Percentiles rank a stretch among this genome's conserved stretches.
Evolutionary conservation across 2,888 invertebrate genomes (phyloP).

Genomic region (Himalopsyche kuldschensis): DNA sequence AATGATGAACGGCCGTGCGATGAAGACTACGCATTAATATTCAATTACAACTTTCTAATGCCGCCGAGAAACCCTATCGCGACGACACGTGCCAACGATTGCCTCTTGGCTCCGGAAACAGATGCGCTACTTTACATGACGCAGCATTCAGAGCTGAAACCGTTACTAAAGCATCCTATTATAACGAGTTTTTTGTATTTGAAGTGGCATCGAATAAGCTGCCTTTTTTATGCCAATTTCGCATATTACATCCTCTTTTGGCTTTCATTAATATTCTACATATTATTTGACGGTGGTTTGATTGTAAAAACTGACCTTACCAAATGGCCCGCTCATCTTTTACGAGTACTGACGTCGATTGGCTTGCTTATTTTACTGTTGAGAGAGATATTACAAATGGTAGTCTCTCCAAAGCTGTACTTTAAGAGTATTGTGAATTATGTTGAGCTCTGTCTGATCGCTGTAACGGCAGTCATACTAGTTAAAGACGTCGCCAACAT

Average conservation of each 20-base stretch:
- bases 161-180: constrained; percentile 75
- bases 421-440: constrained; percentile 72
- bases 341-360: constrained; percentile 58
- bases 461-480: constrained; percentile 65
- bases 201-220: constrained; percentile 78
- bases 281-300: constrained; percentile 63
- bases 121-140: constrained; percentile 75
- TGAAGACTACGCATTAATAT: constrained; percentile 70
- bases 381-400: constrained; percentile 72
- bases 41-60: constrained; percentile 72
- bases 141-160: constrained; percentile 65
- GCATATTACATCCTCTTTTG: constrained; percentile 72
- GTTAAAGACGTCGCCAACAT: constrained; percentile 54
- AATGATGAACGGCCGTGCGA: constrained; percentile 68
- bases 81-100: constrained; percentile 49
- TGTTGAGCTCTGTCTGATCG: constrained; percentile 70
- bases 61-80: constrained; percentile 58
- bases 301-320: constrained; percentile 51
- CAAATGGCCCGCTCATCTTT: constrained; percentile 52
- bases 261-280: constrained; percentile 68
- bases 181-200: constrained; percentile 78
- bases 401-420: constrained; percentile 69
- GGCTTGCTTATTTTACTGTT: constrained; percentile 64
- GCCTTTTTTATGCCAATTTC: constrained; percentile 73
- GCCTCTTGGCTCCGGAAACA: constrained; percentile 67